Evolutionary conservation across 2,113 vertebrate species (phyloP).

Genomic region (Vombatus ursinus): DNA sequence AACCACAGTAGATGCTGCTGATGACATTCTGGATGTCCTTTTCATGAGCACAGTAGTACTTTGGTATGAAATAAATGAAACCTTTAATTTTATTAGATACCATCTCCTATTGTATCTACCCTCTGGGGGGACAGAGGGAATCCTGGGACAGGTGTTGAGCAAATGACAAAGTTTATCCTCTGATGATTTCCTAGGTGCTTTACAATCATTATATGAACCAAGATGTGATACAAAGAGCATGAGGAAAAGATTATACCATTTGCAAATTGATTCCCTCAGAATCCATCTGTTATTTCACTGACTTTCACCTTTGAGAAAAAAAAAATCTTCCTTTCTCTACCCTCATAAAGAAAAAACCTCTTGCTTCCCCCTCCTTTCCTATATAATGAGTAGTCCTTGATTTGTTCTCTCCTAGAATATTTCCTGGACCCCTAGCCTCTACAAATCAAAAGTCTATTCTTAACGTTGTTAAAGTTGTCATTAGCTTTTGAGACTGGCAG

Average conservation of each 20-base stretch:
- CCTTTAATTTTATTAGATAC: not conserved
- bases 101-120: not conserved
- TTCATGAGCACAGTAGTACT: not conserved
- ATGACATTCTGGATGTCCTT: slow-evolving; percentile 34
- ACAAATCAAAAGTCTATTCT: not conserved
- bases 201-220: not conserved
- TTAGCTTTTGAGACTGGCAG: slow-evolving; percentile 8
- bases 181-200: not conserved
- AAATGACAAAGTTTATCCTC: not conserved
- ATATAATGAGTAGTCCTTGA: not conserved
- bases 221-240: not conserved
- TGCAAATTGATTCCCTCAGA: slow-evolving; percentile 1
- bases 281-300: not conserved
- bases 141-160: not conserved
- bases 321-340: not conserved
- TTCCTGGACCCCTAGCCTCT: not conserved
- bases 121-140: not conserved
- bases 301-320: not conserved
- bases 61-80: slow-evolving; percentile 6
- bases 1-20: slow-evolving; percentile 34
- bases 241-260: not conserved
- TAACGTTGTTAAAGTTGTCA: slow-evolving; percentile 1
- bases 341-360: not conserved
- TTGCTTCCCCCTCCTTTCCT: not conserved
- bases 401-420: not conserved